Evolutionary conservation across 37 sponge, comb jelly and placozoan genomes (phyloP), one percentile per base, ranked within the genome.

Genomic region (Mnemiopsis leidyi): DNA sequence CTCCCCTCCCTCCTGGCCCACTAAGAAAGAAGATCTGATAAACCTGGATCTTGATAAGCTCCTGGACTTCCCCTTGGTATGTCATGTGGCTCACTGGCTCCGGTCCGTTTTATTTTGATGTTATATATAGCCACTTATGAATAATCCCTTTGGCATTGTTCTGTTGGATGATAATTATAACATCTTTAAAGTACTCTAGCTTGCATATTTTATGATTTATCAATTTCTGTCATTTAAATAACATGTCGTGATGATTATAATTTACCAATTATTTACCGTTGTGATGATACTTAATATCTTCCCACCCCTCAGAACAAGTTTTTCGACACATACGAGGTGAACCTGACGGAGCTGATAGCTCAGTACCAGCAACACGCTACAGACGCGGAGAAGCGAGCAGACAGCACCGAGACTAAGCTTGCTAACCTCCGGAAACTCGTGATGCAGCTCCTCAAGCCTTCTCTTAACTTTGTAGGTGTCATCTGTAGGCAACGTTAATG

Each of bases 21-120:
- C 90, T 37, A 85, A 85, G 29, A 85, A 85, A 61, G 90, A 85
- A 61, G 90, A 85, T 39, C 90, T 85, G 13, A 85, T 85, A 2
- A 85, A 85, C 61, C 90, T 85, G 40, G 90, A 85, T 29, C 90
- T 85, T 0, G 90, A 85, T 33, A 85, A 85, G 39, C 90, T 85
- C 24, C 90, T 85, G 26, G 90, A 85, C 40, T 85, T 85, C 25
- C 90, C 90, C 21, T 26, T 85, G 90, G 90, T 85, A 39, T 2
- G 38, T 82, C 3, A 71, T 7, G 20, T 21, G 13, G 20, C n/a
- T n/a, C n/a, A n/a, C n/a, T n/a, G n/a, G n/a, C n/a, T n/a, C n/a
- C n/a, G n/a, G n/a, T n/a, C n/a, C n/a, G n/a, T n/a, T n/a, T n/a
- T n/a, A n/a, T n/a, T n/a, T n/a, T n/a, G n/a, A n/a, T n/a, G n/a